Evolutionary conservation across 2,113 vertebrate genomes (phyloP), one percentile per base, ranked within the genome.

Genomic region (Chionomys nivalis): DNA sequence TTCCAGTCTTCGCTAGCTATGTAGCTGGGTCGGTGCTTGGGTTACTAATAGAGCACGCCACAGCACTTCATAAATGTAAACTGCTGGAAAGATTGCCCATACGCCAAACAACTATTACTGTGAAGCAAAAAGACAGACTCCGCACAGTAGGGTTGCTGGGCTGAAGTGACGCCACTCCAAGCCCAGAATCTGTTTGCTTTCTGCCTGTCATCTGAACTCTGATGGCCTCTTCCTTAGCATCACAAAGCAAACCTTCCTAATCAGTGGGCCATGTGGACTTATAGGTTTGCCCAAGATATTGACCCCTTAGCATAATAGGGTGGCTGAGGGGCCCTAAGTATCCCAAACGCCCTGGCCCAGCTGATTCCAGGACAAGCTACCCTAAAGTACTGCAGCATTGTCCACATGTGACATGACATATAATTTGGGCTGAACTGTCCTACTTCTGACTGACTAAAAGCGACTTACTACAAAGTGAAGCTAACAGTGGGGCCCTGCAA

Each of bases 1-100:
- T 28, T 14, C 55, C 75, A 39, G 76, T 49, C 63, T 92, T 85
- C 88, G 49, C 44, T 72, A 85, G 61, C 77, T 83, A 61, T 31
- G n/a, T 49, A 75, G 28, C 44, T 75, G 70, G 44, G 3, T 82
- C 68, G 89, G 61, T 77, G 52, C 12, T 66, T 33, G 42, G 5
- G 49, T 94, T 65, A 61, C 31, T 42, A 78, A 5, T 79, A 36
- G 89, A 94, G 63, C 42, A 79, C 42, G 44, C n/a, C 49, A 73
- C 26, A 86, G 24, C 42, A 68, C 55, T 91, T 49, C 92, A n/a
- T 47, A 33, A 93, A 78, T 93, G 44, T 47, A n/a, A 93, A 68
- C 0, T 66, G 58, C 26, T 63, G 3, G 72, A 61, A 3, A 94
- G 68, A 87, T 66, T 68, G 92, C 21, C 72, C 19, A 19, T 1